These are phyloP conservation scores for Nezara viridula DNA, from an alignment of 2,888 invertebrate genomes.

Conservation along the genomic window DNA sequence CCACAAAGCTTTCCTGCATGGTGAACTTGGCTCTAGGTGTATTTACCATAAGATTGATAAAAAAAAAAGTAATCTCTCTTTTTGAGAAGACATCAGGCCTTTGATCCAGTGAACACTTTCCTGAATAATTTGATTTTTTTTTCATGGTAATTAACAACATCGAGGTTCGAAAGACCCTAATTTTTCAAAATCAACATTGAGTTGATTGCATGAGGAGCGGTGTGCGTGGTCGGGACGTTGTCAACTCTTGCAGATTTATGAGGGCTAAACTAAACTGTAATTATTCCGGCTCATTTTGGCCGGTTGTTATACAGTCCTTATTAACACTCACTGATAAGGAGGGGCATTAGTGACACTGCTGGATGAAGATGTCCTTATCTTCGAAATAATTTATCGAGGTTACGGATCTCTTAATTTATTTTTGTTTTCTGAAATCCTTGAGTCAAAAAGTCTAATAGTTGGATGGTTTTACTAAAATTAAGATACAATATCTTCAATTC, in stretches of 20 bases:
- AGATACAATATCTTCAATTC: too few relatives aligned
- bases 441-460: background rate
- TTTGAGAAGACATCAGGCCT: too few relatives aligned
- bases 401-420: background rate
- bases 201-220: background rate
- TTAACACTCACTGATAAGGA: background rate
- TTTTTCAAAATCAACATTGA: conserved; percentile 2
- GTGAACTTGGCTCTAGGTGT: too few relatives aligned
- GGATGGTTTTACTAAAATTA: too few relatives aligned
- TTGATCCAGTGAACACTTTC: too few relatives aligned
- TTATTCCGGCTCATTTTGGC: background rate
- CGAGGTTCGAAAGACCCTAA: background rate
- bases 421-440: background rate
- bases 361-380: background rate
- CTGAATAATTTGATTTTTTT: too few relatives aligned
- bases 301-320: background rate
- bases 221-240: background rate
- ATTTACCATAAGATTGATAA: too few relatives aligned
- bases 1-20: too few relatives aligned
- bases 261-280: background rate
- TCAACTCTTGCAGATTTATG: background rate
- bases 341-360: background rate
- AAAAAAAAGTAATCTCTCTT: too few relatives aligned
- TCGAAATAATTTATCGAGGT: background rate
- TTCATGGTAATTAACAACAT: background rate